These are phyloP conservation scores for Cerastis rubricosa DNA, from an alignment of 2,888 invertebrate species.

Conservation along the genomic window DNA sequence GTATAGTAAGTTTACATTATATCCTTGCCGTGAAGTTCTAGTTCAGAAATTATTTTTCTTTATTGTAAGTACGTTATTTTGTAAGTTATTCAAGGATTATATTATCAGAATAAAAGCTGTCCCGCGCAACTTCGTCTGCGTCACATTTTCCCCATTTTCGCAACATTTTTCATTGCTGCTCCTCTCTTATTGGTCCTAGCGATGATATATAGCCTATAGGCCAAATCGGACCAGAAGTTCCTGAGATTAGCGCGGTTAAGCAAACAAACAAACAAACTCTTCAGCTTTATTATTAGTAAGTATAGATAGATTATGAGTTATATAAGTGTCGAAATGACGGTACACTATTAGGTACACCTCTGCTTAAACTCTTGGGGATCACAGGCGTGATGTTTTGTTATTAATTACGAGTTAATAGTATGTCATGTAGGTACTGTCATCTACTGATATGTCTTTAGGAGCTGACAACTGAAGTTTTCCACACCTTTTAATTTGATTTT, in stretches of 20 bases:
- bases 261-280: too few species aligned
- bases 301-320: background rate
- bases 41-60: slow-evolving; percentile 6
- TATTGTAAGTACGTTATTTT: slow-evolving; percentile 18
- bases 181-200: too few species aligned
- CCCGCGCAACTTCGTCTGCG: too few species aligned
- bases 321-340: background rate
- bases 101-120: background rate
- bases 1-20: background rate
- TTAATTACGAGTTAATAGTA: background rate
- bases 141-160: too few species aligned
- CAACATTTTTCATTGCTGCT: too few species aligned
- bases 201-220: too few species aligned
- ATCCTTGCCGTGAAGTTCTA: background rate
- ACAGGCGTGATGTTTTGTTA: background rate
- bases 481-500: background rate
- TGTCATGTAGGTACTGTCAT: background rate
- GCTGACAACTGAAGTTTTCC: background rate
- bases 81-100: background rate
- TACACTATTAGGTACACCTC: background rate
- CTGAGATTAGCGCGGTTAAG: too few species aligned
- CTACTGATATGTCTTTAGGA: background rate
- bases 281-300: too few species aligned
- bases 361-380: background rate
- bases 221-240: too few species aligned